Evolutionary conservation across 2,113 vertebrate species (phyloP).

Genomic region (Sinosuthora webbiana): DNA sequence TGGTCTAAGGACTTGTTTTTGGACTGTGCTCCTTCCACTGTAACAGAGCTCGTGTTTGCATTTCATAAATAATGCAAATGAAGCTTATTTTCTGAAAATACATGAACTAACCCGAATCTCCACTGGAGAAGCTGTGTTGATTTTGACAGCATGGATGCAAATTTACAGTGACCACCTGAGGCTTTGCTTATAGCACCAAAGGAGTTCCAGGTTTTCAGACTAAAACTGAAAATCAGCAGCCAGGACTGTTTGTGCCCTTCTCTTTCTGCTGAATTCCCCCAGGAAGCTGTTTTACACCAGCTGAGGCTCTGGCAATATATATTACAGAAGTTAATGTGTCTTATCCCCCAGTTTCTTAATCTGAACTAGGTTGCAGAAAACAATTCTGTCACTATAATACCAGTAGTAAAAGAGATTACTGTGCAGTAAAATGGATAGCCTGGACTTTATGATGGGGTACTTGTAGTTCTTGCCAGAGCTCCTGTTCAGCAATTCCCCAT

Average conservation of each 20-base stretch:
- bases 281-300: conserved; percentile 26
- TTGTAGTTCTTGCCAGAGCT: not conserved
- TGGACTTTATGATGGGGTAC: conserved; percentile 20
- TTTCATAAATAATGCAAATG: conserved; percentile 2
- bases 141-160: conserved; percentile 5
- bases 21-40: not conserved
- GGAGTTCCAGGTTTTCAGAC: not conserved
- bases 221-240: not conserved
- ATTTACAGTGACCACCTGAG: conserved; percentile 12
- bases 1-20: not conserved
- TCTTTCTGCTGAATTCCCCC: not conserved
- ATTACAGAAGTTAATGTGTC: conserved; percentile 43
- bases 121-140: not conserved
- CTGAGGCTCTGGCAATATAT: not conserved
- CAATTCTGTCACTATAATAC: conserved; percentile 44
- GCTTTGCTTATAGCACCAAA: not conserved
- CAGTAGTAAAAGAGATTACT: conserved; percentile 54
- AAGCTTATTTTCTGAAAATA: not conserved
- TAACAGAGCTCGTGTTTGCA: not conserved
- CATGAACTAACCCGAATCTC: not conserved
- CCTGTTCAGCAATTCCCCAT: not conserved
- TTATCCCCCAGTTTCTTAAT: conserved; percentile 51
- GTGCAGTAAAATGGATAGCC: conserved; percentile 44
- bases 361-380: conserved; percentile 46
- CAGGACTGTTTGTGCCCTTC: not conserved